Evolutionary conservation across 2,888 invertebrate genomes (phyloP).

Genomic region (Catocala nupta): DNA sequence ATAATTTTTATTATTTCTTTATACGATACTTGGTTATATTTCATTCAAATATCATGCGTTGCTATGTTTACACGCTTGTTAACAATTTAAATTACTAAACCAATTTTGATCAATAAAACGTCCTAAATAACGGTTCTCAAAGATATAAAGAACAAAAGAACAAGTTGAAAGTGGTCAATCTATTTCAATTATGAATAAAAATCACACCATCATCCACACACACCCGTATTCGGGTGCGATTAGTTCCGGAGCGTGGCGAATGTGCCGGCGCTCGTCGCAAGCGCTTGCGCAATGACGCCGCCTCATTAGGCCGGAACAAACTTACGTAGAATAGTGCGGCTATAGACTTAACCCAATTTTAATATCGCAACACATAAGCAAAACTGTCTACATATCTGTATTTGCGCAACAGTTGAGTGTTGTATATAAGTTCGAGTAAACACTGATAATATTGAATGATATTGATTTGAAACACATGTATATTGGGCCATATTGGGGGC

Average conservation of each 20-base stretch:
- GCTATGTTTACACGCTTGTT: conserved; percentile 5
- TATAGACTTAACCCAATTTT: conserved; percentile 51
- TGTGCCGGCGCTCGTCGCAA: conserved; percentile 71
- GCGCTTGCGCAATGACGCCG: conserved; percentile 77
- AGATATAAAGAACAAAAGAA: conserved; percentile 30
- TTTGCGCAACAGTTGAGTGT: too few relatives aligned
- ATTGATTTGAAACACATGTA: too few relatives aligned
- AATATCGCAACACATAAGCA: too few relatives aligned
- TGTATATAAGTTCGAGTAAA: too few relatives aligned
- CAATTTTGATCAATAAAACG: conserved; percentile 19
- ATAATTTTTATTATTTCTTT: too few relatives aligned
- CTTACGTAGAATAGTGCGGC: conserved; percentile 53
- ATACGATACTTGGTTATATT: too few relatives aligned
- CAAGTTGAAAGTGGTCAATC: conserved; percentile 38
- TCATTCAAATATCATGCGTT: background rate
- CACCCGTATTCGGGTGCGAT: conserved; percentile 78
- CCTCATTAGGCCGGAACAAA: conserved; percentile 82
- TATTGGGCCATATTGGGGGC: too few relatives aligned
- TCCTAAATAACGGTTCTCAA: conserved; percentile 15
- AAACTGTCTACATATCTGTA: too few relatives aligned
- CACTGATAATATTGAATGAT: too few relatives aligned
- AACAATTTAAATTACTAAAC: conserved; percentile 4
- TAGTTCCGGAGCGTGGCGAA: conserved; percentile 82
- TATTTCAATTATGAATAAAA: conserved; percentile 58
- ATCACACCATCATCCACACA: conserved; percentile 69